Base-by-base conservation (phyloP, 2,888 invertebrate species). In the Galerucella pusilla region DNA sequence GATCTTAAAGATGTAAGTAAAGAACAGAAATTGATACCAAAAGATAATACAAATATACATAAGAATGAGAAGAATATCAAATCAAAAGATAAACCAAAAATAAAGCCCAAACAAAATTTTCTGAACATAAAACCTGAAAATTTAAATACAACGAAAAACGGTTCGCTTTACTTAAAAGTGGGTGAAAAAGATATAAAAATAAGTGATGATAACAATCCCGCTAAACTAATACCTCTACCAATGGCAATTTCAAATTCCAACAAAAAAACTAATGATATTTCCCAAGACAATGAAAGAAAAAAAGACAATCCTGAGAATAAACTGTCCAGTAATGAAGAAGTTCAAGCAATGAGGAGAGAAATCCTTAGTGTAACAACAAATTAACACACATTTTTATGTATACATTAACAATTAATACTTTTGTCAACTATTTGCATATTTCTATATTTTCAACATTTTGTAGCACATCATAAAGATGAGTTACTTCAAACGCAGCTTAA, bases 311-410 rank as follows among this genome's bases (percentile, higher is more conserved):
- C 69, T 46, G 52, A 70, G 5, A 66, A 70, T 10, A 63, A 54
- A 42, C 54, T 35, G 45, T 28, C 57, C n/a, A 67, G 25, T 45
- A 71, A 73, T 46, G 76, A 79, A 42, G 76, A 79, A 49, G 70
- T 64, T 45, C 72, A 73, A 74, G 75, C 73, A 14, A 68, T 78
- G 64, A 79, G 78, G 66, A 77, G 78, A 69, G 78, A 79, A 64
- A 78, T 79, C 66, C 66, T 79, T 59, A 68, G 68, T 64, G 28
- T 75, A 35, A 65, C 68, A 61, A 65, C 68, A 14, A 68, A 59
- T 12, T 68, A 68, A 49, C 12, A 12, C 46, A 46, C 6, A 12
- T 1, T 1, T 14, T 49, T 14, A 49, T 49, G 1, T 42, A 9
- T 42, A 42, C 35, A 42, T 7, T 42, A 42, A 7, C 35, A 42